Percentiles rank a stretch among this genome's conserved stretches.
Conservation (phyloP, 2,797 vertebrate species). For the Spatula versicolor region DNA sequence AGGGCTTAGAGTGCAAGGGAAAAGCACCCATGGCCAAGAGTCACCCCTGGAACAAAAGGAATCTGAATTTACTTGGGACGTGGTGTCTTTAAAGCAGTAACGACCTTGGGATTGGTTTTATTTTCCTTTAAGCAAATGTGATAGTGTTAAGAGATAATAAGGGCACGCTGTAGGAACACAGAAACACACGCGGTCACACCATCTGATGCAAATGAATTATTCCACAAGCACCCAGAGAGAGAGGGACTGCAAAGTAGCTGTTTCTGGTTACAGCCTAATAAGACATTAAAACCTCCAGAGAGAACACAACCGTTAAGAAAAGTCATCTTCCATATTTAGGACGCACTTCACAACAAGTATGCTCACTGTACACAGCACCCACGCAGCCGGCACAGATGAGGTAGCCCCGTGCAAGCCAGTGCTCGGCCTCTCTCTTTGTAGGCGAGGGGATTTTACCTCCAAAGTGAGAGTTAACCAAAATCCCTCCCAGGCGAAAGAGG, state of each 20-base stretch:
- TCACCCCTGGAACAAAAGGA: not conserved
- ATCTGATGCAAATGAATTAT: constrained; percentile 62
- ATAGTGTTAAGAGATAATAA: constrained; percentile 30
- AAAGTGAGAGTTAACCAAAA: not conserved
- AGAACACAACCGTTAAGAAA: not conserved
- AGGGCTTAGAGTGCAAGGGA: not conserved
- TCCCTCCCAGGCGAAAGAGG: not conserved
- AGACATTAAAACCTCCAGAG: not conserved
- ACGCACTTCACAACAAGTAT: not conserved
- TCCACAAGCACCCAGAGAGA: constrained; percentile 23
- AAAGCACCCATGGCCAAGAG: not conserved
- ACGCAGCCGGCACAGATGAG: not conserved
- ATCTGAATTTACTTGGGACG: not conserved
- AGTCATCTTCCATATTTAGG: not conserved
- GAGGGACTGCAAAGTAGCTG: not conserved
- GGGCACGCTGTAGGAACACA: constrained; percentile 1
- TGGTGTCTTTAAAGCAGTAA: not conserved
- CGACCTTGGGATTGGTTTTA: not conserved
- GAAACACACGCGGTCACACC: constrained; percentile 39
- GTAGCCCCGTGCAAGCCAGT: not conserved
- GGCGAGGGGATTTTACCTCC: not conserved
- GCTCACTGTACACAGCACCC: not conserved
- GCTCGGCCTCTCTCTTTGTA: not conserved
- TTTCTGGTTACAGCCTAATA: constrained; percentile 3
- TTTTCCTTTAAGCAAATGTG: constrained; percentile 26